Evolutionary conservation across 2,113 vertebrate species (phyloP), one percentile per base, ranked within the genome.

Genomic region (Gobio gobio): DNA sequence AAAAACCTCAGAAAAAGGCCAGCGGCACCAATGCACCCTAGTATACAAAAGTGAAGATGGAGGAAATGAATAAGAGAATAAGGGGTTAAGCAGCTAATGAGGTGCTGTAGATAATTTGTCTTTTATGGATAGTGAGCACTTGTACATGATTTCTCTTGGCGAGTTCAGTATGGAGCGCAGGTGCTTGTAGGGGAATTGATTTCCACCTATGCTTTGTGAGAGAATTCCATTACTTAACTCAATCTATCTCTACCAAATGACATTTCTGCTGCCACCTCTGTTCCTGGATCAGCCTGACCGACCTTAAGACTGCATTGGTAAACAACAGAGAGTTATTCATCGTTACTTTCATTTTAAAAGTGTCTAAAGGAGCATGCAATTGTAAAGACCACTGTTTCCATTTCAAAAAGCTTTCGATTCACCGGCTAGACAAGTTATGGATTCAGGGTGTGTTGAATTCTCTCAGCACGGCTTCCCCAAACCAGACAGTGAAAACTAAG

Each of bases 191-290:
- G 49, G 58, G 80, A 85, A 83, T 85, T 87, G 75, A 83, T 83
- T 76, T 56, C 40, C 59, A 68, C 78, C 70, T 64, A 45, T 70
- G 26, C 56, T 36, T 83, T 33, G 36, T 59, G 68, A 70, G 75
- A 76, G 74, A 84, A 89, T 81, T 85, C 70, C 76, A 83, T 87
- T 87, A 83, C 81, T 74, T 72, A 47, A 58, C 64, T 83, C 64
- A 72, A 72, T 83, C 64, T 72, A 24, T 70, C 18, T 51, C 63
- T n/a, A 54, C 47, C 63, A 24, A 56, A 82, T 43, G 12, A 58
- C 78, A 61, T 1, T 8, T 80, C 40, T 63, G 18, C 61, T 68
- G 45, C 16, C 59, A 49, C 24, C 14, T 20, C 80, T 72, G 64
- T 72, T 83, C 80, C 8, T 18, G 66, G 49, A 43, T 83, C 66